Conservation (phyloP, 2,113 vertebrate genomes). For the Ochotona princeps region DNA sequence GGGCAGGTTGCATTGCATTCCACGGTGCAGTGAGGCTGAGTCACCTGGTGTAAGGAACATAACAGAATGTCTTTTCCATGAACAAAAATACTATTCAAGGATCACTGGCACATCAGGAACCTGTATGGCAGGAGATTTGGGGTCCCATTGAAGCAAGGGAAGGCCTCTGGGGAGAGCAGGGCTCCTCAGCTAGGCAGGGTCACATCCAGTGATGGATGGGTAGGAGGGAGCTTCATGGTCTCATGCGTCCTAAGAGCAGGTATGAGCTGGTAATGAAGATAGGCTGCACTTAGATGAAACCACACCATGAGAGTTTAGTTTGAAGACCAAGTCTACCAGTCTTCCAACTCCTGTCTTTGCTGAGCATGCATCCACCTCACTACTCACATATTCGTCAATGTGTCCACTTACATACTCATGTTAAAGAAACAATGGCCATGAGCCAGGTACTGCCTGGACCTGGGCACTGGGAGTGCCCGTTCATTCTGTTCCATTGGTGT, state of each 20-base stretch:
- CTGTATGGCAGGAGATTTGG: not conserved
- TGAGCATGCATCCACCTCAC: not conserved
- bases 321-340: not conserved
- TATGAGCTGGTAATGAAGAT: not conserved
- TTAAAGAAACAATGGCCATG: not conserved
- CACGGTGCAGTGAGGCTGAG: not conserved
- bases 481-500: not conserved
- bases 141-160: not conserved
- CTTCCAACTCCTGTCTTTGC: not conserved
- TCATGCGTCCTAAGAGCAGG: not conserved
- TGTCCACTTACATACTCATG: not conserved
- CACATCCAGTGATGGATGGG: not conserved
- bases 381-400: no score
- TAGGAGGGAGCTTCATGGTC: not conserved
- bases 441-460: not conserved
- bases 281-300: not conserved
- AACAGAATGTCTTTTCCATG: not conserved
- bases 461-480: accelerated
- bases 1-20: not conserved
- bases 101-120: not conserved
- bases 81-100: not conserved
- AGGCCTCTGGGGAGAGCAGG: not conserved
- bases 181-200: not conserved
- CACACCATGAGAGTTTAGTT: not conserved
- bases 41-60: not conserved